Base-by-base conservation (phyloP, 2,797 vertebrate genomes). In the Austrolebias charrua region DNA sequence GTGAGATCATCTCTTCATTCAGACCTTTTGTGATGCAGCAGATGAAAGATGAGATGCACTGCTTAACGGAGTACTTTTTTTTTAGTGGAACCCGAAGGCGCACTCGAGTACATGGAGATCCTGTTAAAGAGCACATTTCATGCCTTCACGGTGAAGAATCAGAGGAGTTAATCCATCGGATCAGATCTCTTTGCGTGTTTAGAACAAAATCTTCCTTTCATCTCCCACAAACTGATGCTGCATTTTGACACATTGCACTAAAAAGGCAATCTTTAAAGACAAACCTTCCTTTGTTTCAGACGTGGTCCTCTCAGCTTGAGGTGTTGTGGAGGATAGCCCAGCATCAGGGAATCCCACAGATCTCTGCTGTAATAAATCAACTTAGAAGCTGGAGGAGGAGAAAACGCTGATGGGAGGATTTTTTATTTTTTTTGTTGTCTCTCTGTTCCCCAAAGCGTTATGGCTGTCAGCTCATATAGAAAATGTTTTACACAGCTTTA, bases 401-500 rank as follows among this genome's bases (percentile, higher is more conserved):
- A 88, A 91, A 89, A 63, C 75, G 88, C 87, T 90, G 87, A 90
- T 83, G 81, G 83, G 78, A 81, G 84, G 79, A 24, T 24, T 90
- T 91, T 85, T 81, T 82, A n/a, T n/a, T 44, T 71, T 59, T 59
- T 45, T 63, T 68, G 71, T 67, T 81, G 75, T 71, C 46, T 79
- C 78, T 63, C 71, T 19, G 19, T 68, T 69, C 70, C 80, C 64
- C 50, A 7, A 66, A 87, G 84, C 65, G 72, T 73, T 77, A 1
- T 48, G 43, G 73, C 70, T 86, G 86, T 88, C 87, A 85, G 75
- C 78, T 71, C 57, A 10, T 63, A 69, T 59, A 49, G 59, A 77
- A 69, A 69, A 16, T 68, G 63, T 79, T 80, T 76, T 71, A 77
- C 72, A 72, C 54, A 45, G 84, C 51, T 54, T 60, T 70, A 63